Base-by-base conservation (phyloP, 1,140 invertebrate genomes). In the Platyscapa corneri region DNA sequence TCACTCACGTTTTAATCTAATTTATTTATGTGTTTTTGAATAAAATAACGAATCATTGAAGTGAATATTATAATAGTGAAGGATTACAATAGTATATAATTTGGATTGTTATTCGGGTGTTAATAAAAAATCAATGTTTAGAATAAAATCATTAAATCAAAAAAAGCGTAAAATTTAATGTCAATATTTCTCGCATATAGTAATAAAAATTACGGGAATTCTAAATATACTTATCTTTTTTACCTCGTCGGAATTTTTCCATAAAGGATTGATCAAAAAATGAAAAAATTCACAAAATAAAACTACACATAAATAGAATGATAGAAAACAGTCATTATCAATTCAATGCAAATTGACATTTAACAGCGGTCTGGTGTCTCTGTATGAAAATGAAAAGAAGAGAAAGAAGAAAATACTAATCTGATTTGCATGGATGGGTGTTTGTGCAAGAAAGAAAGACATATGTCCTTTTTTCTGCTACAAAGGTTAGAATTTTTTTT, bases 311-410 rank as follows among this genome's bases (percentile, higher is more conserved):
- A 27, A 42, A 76, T 14, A 32, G 30, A 34, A 72, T 30, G 18
- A 12, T 8, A 72, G 18, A 53, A 46, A 20, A 60, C 32, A 30
- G 16, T 49, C 65, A 53, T 83, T 83, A 83, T 83, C 82, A 74
- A 83, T 39, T 30, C 74, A 64, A 30, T 60, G 74, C 60, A 83
- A 83, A 83, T 83, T 34, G 74, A 77, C 53, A 42, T 83, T 76
- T 75, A 76, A 83, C 37, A 77, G 74, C 20, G 30, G 72, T 60
- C 39, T 76, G 23, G 39, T 49, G 53, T 37, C 12, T 16, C 14
- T 0, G 77, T 49, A 82, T 2, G 32, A 82, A 70, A 30, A 20
- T 23, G n/a, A 56, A 77, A 77, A 49, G 32, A 77, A 65, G 12
- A 39, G 18, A 74, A 60, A 49, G 32, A 67, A 49, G 49, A 67